phyloP scores from a whole-genome alignment of 2,113 vertebrate genomes.

The Dissostichus mawsoni region DNA sequence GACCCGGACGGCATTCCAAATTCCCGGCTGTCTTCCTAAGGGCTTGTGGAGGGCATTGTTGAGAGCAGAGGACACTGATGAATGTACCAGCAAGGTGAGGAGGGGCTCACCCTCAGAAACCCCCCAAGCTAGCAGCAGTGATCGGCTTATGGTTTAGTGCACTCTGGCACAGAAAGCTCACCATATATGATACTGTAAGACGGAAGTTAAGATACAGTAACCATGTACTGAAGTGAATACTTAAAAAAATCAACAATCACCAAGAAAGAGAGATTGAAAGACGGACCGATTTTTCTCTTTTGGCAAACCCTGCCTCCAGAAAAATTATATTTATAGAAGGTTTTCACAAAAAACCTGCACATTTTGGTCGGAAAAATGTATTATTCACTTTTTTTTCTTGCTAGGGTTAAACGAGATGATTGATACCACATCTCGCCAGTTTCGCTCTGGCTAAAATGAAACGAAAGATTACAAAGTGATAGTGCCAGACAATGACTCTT shows the following conservation, averaged over 20 bases:
- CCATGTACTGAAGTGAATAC: no score
- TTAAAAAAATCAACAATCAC: no score
- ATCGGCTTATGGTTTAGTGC: conserved; percentile 38
- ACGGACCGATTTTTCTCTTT: no score
- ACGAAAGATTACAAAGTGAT: no score
- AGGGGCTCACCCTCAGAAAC: conserved; percentile 41
- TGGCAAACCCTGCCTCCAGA: no score
- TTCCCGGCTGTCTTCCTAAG: conserved; percentile 48
- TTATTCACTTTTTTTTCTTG: background rate
- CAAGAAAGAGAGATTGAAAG: no score
- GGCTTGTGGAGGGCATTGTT: conserved; percentile 61
- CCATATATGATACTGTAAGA: conserved; percentile 20
- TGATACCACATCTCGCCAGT: background rate
- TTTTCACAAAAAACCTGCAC: no score
- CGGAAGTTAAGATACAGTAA: background rate
- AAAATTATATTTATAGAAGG: no score
- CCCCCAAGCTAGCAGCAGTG: conserved; percentile 21
- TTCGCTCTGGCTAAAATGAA: background rate
- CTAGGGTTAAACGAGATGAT: background rate
- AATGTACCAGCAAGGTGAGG: conserved; percentile 62
- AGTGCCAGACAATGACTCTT: background rate
- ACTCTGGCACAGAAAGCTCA: conserved; percentile 2
- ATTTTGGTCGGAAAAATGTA: background rate
- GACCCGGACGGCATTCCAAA: conserved; percentile 80
- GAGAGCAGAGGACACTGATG: conserved; percentile 53